phyloP scores from a whole-genome alignment of 2,888 invertebrate genomes.

The Polyploca ridens region DNA sequence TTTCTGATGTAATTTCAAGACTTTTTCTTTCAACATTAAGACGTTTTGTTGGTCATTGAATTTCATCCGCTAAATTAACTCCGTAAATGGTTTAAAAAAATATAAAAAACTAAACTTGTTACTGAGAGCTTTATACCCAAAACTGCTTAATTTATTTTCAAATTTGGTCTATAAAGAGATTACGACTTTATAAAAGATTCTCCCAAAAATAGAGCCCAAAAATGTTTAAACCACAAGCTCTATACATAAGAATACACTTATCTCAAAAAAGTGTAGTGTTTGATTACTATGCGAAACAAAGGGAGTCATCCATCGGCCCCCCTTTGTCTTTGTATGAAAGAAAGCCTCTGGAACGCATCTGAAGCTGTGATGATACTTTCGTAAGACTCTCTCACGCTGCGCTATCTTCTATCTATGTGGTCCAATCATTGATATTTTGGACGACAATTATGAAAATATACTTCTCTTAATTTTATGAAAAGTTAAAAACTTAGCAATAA shows the following conservation, averaged over 20 bases:
- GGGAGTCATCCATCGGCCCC: conserved; percentile 52
- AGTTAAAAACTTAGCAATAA: too few relatives aligned
- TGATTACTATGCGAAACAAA: conserved; percentile 63
- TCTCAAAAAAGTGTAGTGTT: conserved; percentile 51
- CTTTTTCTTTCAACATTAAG: neutral
- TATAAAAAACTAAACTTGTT: neutral
- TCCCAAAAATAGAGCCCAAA: neutral
- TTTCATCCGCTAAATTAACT: neutral
- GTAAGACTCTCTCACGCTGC: conserved; percentile 16
- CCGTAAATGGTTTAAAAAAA: neutral
- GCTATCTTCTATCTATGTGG: neutral
- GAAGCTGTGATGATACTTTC: conserved; percentile 41
- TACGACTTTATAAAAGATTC: too few relatives aligned
- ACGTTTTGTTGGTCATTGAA: neutral
- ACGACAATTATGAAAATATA: neutral
- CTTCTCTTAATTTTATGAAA: neutral
- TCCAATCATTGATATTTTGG: neutral
- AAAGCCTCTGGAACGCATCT: conserved; percentile 38
- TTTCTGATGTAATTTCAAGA: neutral
- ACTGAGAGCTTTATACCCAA: neutral
- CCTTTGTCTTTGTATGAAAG: conserved; percentile 52
- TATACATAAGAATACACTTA: conserved; percentile 39
- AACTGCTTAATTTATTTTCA: neutral
- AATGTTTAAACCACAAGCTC: neutral
- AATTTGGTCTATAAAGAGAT: too few relatives aligned